Percentiles rank a stretch among this genome's conserved stretches.
These are phyloP conservation scores for Pasiphila rectangulata DNA, from an alignment of 2,888 invertebrate species.

Conservation along the genomic window DNA sequence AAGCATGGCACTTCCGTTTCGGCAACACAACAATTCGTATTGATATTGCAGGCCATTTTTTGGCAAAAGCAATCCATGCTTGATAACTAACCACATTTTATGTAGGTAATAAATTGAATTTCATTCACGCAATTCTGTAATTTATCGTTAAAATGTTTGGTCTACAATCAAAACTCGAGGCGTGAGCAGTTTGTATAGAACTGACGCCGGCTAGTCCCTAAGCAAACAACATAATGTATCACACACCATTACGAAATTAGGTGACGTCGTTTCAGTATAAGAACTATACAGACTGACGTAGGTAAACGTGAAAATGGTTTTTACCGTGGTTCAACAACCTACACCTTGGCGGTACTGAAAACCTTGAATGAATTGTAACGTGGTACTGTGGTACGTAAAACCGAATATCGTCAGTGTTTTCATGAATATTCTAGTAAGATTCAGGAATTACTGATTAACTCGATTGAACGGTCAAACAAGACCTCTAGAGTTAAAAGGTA, in stretches of 20 bases:
- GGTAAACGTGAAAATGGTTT: slow-evolving; percentile 20
- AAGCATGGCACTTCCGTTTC: too few species aligned
- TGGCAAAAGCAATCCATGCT: too few species aligned
- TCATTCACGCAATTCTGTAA: background rate
- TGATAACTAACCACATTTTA: too few species aligned
- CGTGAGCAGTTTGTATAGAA: slow-evolving; percentile 3
- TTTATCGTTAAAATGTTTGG: background rate
- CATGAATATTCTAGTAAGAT: background rate
- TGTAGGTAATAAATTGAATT: too few species aligned
- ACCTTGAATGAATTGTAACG: slow-evolving; percentile 17
- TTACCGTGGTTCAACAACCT: slow-evolving; percentile 18
- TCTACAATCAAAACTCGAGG: background rate
- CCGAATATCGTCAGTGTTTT: background rate
- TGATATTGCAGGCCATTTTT: background rate
- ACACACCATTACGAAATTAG: slow-evolving; percentile 23
- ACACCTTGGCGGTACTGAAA: slow-evolving; percentile 12
- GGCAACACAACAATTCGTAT: background rate
- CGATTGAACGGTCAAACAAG: background rate
- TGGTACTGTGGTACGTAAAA: background rate
- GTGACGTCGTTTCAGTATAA: slow-evolving; percentile 14
- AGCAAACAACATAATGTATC: slow-evolving; percentile 28
- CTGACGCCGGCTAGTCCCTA: slow-evolving; percentile 24
- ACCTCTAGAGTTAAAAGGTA: background rate
- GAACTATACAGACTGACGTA: slow-evolving; percentile 19
- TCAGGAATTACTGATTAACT: background rate